These are phyloP conservation scores for Dendropsophus ebraccatus DNA, from an alignment of 2,113 vertebrate genomes.

Conservation along the genomic window DNA sequence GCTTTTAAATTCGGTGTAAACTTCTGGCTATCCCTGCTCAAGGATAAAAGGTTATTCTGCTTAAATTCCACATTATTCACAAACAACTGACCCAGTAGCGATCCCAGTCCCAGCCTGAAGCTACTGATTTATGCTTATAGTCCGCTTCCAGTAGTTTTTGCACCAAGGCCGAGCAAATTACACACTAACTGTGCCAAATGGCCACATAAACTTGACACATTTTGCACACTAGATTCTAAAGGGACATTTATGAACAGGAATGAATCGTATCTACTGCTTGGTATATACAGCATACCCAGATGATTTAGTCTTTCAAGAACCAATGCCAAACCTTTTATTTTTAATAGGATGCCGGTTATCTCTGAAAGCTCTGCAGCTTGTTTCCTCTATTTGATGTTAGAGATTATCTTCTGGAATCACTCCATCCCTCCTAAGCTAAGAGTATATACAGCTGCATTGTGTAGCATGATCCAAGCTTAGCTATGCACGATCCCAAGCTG, in stretches of 20 bases:
- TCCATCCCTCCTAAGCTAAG: background rate
- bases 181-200: conserved; percentile 34
- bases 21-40: conserved; percentile 2
- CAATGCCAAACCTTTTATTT: background rate
- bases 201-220: conserved; percentile 29
- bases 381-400: background rate
- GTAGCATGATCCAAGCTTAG: background rate
- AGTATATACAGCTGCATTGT: background rate
- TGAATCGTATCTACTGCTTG: background rate
- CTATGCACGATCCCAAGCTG: background rate
- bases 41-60: conserved; percentile 53
- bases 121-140: conserved; percentile 41
- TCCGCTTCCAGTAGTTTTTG: background rate
- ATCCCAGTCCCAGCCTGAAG: conserved; percentile 19
- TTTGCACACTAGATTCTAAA: conserved; percentile 15
- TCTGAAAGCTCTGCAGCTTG: background rate
- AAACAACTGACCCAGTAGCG: background rate
- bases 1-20: background rate
- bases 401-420: background rate
- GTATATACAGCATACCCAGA: background rate
- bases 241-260: conserved; percentile 6
- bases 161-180: conserved; percentile 40
- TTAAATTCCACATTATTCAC: conserved; percentile 14
- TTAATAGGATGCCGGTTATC: background rate
- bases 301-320: conserved; percentile 25